phyloP scores from a whole-genome alignment of 23 tunicate genomes.

The Phallusia fumigata region DNA sequence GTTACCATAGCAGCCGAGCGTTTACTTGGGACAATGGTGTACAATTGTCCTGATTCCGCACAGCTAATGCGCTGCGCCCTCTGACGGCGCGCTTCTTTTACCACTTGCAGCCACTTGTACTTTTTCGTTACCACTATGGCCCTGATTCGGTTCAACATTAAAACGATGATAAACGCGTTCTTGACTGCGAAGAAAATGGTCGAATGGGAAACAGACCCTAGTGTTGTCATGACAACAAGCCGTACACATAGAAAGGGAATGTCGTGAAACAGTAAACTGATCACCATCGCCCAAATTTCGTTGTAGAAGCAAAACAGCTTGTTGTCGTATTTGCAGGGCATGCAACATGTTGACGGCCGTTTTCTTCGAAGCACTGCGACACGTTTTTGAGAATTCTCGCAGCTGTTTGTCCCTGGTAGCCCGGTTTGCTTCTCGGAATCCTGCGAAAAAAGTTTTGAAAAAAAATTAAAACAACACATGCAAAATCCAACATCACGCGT shows the following conservation, averaged over 20 bases:
- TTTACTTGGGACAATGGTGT: no score
- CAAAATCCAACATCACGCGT: no score
- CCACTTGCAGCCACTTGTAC: no score
- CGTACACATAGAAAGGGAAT: constrained; percentile 75
- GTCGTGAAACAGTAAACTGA: constrained; percentile 81
- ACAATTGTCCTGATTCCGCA: no score
- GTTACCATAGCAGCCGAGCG: no score
- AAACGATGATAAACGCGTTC: constrained; percentile 60
- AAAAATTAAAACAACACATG: no score
- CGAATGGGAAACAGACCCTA: constrained; percentile 71
- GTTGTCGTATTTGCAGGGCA: constrained; percentile 11
- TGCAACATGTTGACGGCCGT: not conserved
- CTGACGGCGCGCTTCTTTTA: constrained; percentile 32
- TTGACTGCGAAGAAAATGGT: constrained; percentile 78
- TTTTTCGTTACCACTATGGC: constrained; percentile 49
- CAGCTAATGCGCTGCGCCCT: not conserved
- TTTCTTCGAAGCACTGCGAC: no score
- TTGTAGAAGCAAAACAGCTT: constrained; percentile 76
- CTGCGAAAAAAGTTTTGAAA: no score
- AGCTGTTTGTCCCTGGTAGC: no score
- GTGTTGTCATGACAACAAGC: constrained; percentile 62
- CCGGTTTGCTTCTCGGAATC: no score
- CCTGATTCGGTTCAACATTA: constrained; percentile 74
- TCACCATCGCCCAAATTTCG: constrained; percentile 80
- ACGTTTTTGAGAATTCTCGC: no score